A percentile compares a stretch with the other conserved stretches of the same genome.
phyloP scores from a whole-genome alignment of 2,888 invertebrate genomes.

The Cephus pygmeus region DNA sequence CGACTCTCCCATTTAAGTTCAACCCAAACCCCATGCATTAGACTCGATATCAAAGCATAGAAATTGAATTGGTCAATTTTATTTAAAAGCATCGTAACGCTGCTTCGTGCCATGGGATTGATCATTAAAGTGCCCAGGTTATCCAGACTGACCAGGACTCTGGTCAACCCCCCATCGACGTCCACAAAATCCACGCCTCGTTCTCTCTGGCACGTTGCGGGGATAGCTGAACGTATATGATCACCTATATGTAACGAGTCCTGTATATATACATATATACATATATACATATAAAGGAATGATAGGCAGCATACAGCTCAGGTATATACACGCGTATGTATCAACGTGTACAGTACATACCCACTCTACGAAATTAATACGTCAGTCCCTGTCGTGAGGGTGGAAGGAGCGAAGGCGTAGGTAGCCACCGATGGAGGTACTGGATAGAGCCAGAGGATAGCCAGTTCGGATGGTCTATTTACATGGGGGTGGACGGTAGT shows the following conservation, averaged over 20 bases:
- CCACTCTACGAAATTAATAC: slow-evolving; percentile 37
- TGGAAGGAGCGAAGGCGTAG: neutral
- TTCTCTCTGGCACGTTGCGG: slow-evolving; percentile 41
- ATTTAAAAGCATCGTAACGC: no score
- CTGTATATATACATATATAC: neutral
- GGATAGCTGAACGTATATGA: slow-evolving; percentile 19
- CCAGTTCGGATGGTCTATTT: slow-evolving; percentile 7
- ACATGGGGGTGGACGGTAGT: slow-evolving; percentile 5
- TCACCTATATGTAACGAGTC: slow-evolving; percentile 1
- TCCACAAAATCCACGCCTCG: slow-evolving; percentile 43
- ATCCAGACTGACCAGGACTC: slow-evolving; percentile 5
- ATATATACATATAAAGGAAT: slow-evolving; percentile 6
- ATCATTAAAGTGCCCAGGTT: neutral
- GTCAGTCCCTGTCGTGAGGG: slow-evolving; percentile 14
- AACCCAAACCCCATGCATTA: no score
- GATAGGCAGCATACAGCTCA: neutral
- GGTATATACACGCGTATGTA: neutral
- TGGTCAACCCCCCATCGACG: slow-evolving; percentile 9
- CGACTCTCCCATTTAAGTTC: no score
- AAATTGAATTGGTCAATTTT: no score
- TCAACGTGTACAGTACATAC: neutral
- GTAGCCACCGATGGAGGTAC: slow-evolving; percentile 1
- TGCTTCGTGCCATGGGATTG: neutral
- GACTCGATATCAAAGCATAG: no score
- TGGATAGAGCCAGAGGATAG: slow-evolving; percentile 1